phyloP scores from a whole-genome alignment of 1,140 invertebrate genomes.

The Micrasema minimum region DNA sequence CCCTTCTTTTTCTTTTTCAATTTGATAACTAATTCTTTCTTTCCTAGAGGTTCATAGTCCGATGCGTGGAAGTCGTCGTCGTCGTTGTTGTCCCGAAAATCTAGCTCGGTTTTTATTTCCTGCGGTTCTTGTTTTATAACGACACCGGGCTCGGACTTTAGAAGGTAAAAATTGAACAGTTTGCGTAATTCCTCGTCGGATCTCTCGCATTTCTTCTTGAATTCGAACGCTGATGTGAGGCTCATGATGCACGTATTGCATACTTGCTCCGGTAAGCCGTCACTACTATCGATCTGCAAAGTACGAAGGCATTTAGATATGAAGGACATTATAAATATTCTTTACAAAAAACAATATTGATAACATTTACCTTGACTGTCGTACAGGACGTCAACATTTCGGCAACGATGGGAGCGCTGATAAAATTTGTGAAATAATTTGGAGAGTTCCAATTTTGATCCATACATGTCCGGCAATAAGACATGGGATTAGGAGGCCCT shows the following conservation, averaged over 20 bases:
- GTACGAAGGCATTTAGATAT: background rate
- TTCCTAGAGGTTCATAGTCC: conserved; percentile 46
- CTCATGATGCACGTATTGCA: conserved; percentile 43
- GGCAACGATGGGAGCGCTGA: conserved; percentile 40
- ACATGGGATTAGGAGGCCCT: conserved; percentile 14
- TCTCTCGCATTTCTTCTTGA: conserved; percentile 47
- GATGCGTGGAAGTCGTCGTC: conserved; percentile 49
- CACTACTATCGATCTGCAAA: conserved; percentile 42
- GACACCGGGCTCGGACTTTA: conserved; percentile 24
- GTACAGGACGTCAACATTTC: conserved; percentile 48
- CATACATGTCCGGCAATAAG: conserved; percentile 47
- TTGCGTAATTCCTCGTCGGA: conserved; percentile 45
- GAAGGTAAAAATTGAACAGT: conserved; percentile 38
- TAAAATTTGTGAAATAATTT: conserved; percentile 44
- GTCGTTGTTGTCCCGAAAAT: conserved; percentile 41
- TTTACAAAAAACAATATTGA: background rate
- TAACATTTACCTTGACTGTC: conserved; percentile 33
- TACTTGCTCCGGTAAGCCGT: conserved; percentile 47
- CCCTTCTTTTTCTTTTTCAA: conserved; percentile 44
- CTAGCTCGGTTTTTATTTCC: conserved; percentile 47
- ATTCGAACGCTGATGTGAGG: conserved; percentile 45
- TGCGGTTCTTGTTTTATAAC: conserved; percentile 48
- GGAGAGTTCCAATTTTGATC: conserved; percentile 27
- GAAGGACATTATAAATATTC: too few species aligned
- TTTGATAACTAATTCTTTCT: conserved; percentile 27